Percentiles rank a stretch among this genome's conserved stretches.
These are phyloP conservation scores for Diaprepes abbreviatus DNA, from an alignment of 2,888 invertebrate species.

Conservation along the genomic window DNA sequence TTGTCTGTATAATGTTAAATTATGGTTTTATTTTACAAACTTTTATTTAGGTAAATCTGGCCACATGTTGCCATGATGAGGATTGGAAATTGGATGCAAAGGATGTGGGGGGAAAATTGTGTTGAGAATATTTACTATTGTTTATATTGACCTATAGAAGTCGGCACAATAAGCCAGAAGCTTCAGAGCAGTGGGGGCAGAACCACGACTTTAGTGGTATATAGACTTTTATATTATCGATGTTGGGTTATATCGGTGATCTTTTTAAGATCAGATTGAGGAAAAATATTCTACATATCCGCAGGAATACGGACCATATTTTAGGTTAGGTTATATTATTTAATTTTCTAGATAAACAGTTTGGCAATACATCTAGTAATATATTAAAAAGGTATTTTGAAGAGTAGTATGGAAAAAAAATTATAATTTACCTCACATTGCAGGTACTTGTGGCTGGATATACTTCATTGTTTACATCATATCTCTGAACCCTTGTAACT, in stretches of 20 bases:
- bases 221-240: background rate
- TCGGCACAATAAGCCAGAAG: background rate
- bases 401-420: no score
- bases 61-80: conserved; percentile 11
- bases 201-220: background rate
- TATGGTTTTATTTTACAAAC: background rate
- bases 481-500: no score
- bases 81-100: conserved; percentile 10
- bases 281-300: background rate
- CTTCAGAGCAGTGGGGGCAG: background rate
- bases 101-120: background rate
- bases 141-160: background rate
- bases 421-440: no score
- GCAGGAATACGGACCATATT: background rate
- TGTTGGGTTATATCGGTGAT: background rate
- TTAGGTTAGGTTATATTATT: conserved; percentile 16
- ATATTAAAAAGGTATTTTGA: no score
- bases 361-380: background rate
- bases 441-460: no score
- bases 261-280: background rate
- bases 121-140: background rate
- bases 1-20: background rate
- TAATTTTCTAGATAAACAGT: conserved; percentile 34
- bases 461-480: no score
- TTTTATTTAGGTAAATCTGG: conserved; percentile 25